Base-by-base conservation (phyloP, 2,797 vertebrate species). In the Sebastes miniatus region DNA sequence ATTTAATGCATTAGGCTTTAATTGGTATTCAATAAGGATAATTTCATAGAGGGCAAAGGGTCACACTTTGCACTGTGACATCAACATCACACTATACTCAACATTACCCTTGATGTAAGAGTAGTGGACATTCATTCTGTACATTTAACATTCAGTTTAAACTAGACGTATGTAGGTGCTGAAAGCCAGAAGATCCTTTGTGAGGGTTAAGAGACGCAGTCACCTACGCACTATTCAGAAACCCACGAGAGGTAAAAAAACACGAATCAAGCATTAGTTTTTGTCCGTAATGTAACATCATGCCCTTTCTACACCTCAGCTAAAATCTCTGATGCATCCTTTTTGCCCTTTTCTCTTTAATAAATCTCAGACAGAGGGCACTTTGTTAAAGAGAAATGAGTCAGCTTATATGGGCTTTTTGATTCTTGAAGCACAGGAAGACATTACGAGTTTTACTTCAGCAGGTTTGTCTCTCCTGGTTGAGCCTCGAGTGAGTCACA, bases 401-500 rank as follows among this genome's bases (percentile, higher is more conserved):
- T 87, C 75, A 57, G 3, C 29, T 59, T 67, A n/a, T 32, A 64
- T 50, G 34, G 32, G 14, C 32, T 25, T 14, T 39, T 22, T 18
- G 18, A 4, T 61, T 31, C 72, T 64, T 27, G 22, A 66, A 69
- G 22, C 10, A 22, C 50, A 70, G n/a, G 36, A 59, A 61, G 13
- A 52, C 3, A 12, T 76, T 69, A 52, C 10, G 11, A 64, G 34
- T 76, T 71, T 22, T 54, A 8, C 22, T 64, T 47, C 16, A 64
- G 29, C 16, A 27, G 69, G 58, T 77, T 72, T 61, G 62, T 73
- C 10, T 62, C 25, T 57, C 14, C 27, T 27, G 34, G 43, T 69
- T 70, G 22, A 76, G 70, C 65, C 27, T 10, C 1, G 4, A 77
- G 39, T 80, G 83, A 85, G 81, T 85, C 87, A 83, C 43, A 14